Evolutionary conservation across 64 coral and sea anemone genomes (phyloP), one percentile per base, ranked within the genome.

Genomic region (Actinia tenebrosa): DNA sequence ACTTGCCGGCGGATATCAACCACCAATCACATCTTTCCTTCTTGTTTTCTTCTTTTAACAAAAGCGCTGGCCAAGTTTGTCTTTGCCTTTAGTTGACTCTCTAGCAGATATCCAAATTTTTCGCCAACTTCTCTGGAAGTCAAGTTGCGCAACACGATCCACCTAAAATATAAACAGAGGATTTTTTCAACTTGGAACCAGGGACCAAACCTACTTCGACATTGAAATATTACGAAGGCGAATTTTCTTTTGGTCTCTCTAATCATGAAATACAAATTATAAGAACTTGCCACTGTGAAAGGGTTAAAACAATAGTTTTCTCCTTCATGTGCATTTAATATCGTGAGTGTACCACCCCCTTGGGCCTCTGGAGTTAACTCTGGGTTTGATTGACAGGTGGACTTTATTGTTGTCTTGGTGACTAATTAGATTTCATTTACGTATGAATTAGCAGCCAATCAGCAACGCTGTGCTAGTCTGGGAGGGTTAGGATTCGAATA

Each of bases 351-450:
- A 53, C 78, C 81, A 72, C 16, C 27, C 69, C 23, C 8, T 27
- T 54, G 64, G 79, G 78, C 77, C 69, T 30, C 83, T 80, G 91
- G 92, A 72, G 86, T 88, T 63, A 14, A 16, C 6, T 27, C 27
- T 13, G 69, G 2, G 14, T 64, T 87, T 95, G 90, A 95, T 95
- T 92, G 94, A 89, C 94, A 95, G 46, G 59, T 45, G 45, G 84
- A 79, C 84, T 75, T 72, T 78, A 44, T 17, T 18, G 85, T 94
- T 66, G 62, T 88, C 87, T 68, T 95, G 87, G 84, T 55, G 80
- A 89, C 86, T 95, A 86, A 92, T 95, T 92, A 92, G 87, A 78
- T 84, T 87, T 95, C 92, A 92, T 75, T 95, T 95, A 92, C 91
- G 87, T 95, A 89, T 86, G 87, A 84, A 86, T 84, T 83, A 84